These are phyloP conservation scores for Saguinus imperator DNA, from an alignment of 2,113 vertebrate species.

Conservation along the genomic window DNA sequence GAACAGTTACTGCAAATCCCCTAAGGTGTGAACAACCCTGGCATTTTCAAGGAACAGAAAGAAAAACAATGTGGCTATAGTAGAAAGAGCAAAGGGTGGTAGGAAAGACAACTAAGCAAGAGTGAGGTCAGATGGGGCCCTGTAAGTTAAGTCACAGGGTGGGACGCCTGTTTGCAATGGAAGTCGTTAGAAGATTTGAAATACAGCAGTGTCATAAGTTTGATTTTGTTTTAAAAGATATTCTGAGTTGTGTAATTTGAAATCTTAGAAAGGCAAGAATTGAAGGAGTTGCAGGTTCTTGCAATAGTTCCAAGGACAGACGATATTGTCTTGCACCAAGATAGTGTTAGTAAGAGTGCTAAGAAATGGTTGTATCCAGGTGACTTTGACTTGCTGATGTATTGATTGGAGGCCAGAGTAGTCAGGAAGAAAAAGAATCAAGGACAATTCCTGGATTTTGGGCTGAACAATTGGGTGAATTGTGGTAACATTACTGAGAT, in stretches of 20 bases:
- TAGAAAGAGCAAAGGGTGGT: neutral
- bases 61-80: neutral
- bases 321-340: neutral
- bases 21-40: neutral
- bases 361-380: neutral
- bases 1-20: neutral
- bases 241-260: neutral
- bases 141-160: neutral
- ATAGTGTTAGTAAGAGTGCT: neutral
- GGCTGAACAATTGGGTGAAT: neutral
- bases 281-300: neutral
- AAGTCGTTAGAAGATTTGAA: neutral
- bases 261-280: neutral
- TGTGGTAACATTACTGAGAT: neutral
- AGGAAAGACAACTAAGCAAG: neutral
- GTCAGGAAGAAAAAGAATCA: neutral
- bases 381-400: neutral
- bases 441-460: neutral
- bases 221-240: constrained; percentile 6
- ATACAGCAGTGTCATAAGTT: neutral
- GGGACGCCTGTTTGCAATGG: neutral
- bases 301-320: neutral
- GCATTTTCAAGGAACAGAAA: neutral
- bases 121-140: neutral
- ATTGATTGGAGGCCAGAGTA: neutral